These are phyloP conservation scores for Liolophura sinensis DNA, from an alignment of 1,140 invertebrate species.

Conservation along the genomic window DNA sequence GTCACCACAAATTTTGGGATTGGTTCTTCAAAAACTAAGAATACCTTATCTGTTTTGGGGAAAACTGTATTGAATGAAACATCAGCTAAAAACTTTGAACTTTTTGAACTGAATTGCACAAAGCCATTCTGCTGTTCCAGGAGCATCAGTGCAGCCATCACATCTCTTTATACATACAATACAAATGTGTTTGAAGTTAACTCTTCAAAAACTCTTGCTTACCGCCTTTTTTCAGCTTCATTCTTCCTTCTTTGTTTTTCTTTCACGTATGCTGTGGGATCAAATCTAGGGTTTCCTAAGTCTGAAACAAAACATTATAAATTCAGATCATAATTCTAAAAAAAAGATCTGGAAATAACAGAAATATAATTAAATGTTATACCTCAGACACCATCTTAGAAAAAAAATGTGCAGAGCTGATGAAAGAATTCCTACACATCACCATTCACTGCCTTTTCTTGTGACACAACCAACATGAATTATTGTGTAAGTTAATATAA, in stretches of 20 bases:
- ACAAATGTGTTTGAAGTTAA: background rate
- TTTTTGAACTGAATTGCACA: too few relatives aligned
- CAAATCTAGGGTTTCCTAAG: conserved; percentile 39
- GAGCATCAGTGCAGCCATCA: too few relatives aligned
- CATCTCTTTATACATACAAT: too few relatives aligned
- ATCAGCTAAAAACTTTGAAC: too few relatives aligned
- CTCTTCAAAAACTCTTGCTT: conserved; percentile 9
- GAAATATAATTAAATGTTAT: background rate
- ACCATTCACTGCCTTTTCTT: too few relatives aligned
- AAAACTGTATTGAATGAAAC: too few relatives aligned
- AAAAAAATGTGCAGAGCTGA: background rate
- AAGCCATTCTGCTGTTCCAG: too few relatives aligned
- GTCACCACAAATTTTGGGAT: too few relatives aligned
- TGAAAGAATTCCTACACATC: background rate
- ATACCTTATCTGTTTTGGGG: too few relatives aligned
- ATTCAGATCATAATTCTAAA: background rate
- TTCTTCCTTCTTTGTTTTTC: conserved; percentile 42
- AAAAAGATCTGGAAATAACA: background rate
- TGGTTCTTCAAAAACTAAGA: too few relatives aligned
- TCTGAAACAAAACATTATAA: conserved; percentile 17
- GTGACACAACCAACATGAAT: too few relatives aligned
- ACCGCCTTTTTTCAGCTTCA: conserved; percentile 40
- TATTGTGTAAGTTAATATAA: background rate
- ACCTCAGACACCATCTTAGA: background rate
- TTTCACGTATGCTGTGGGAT: conserved; percentile 53